Conservation (phyloP, 2,797 vertebrate species). For the Choloepus didactylus region DNA sequence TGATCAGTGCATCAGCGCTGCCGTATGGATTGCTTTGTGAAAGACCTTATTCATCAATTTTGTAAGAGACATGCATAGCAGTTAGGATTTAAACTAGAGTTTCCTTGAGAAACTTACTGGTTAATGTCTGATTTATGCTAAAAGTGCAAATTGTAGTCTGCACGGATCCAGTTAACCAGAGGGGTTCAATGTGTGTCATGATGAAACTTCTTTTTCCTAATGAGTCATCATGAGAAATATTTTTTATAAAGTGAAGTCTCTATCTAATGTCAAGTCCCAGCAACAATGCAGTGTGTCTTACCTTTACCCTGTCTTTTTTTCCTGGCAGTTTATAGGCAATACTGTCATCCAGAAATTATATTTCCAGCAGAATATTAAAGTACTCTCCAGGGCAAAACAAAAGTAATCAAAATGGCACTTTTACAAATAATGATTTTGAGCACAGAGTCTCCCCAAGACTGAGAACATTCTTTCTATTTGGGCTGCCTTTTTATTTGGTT, state of each 20-base stretch:
- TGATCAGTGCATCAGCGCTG: slow-evolving; percentile 81
- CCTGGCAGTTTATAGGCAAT: slow-evolving; percentile 74
- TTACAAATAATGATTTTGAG: slow-evolving; percentile 86
- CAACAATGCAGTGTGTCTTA: slow-evolving; percentile 18
- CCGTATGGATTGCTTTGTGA: slow-evolving; percentile 84
- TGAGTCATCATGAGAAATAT: slow-evolving; percentile 73
- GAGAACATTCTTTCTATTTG: slow-evolving; percentile 80
- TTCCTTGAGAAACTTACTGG: slow-evolving; percentile 82
- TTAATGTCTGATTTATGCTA: slow-evolving; percentile 82
- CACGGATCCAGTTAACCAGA: slow-evolving; percentile 62
- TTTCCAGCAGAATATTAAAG: slow-evolving; percentile 85
- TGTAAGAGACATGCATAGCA: slow-evolving; percentile 81
- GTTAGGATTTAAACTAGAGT: slow-evolving; percentile 85
- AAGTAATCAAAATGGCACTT: slow-evolving; percentile 87
- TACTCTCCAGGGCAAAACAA: slow-evolving; percentile 86
- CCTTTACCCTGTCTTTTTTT: slow-evolving; percentile 75
- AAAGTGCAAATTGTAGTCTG: slow-evolving; percentile 57
- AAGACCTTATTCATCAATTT: slow-evolving; percentile 83
- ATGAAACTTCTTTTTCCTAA: slow-evolving; percentile 75
- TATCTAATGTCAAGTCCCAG: slow-evolving; percentile 81
- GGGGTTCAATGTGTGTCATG: not conserved
- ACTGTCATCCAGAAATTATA: slow-evolving; percentile 84
- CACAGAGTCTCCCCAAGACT: slow-evolving; percentile 79
- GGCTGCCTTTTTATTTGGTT: slow-evolving; percentile 71
- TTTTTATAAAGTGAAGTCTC: slow-evolving; percentile 78